These are phyloP conservation scores for Halyomorpha halys DNA, from an alignment of 1,140 invertebrate genomes.

Conservation along the genomic window DNA sequence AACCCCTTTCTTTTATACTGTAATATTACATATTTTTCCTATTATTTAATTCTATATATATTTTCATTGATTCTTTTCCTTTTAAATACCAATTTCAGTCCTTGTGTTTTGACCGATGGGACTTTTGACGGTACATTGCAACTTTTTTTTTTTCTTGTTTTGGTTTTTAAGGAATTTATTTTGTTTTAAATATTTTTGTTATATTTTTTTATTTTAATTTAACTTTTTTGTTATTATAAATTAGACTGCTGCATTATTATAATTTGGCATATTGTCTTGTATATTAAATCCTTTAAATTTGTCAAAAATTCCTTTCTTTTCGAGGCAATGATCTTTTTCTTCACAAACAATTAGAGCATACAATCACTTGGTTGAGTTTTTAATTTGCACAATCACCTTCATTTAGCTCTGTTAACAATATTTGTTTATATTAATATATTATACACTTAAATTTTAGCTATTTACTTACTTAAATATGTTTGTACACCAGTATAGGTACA, in stretches of 20 bases:
- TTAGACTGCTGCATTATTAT: slow-evolving; percentile 17
- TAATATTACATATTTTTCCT: slow-evolving; percentile 29
- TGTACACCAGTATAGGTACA: background rate
- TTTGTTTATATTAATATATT: slow-evolving; percentile 6
- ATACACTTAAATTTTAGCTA: slow-evolving; percentile 1
- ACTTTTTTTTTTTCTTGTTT: slow-evolving; percentile 12
- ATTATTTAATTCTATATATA: slow-evolving; percentile 28
- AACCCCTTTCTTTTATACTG: slow-evolving; percentile 35
- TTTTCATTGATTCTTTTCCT: slow-evolving; percentile 21
- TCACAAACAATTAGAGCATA: slow-evolving; percentile 3
- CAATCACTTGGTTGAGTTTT: slow-evolving; percentile 13
- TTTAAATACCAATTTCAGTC: slow-evolving; percentile 19
- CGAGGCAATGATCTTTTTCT: slow-evolving; percentile 9
- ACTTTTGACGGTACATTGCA: slow-evolving; percentile 16
- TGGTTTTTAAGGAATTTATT: background rate
- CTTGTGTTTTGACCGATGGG: slow-evolving; percentile 25
- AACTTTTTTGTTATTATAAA: slow-evolving; percentile 3
- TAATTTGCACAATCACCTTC: slow-evolving; percentile 12
- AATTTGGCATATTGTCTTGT: slow-evolving; percentile 16
- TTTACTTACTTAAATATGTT: background rate
- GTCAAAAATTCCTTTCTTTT: slow-evolving; percentile 1
- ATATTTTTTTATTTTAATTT: background rate
- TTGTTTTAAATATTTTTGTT: background rate
- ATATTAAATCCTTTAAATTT: slow-evolving; percentile 4
- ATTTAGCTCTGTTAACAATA: slow-evolving; percentile 10